These are phyloP conservation scores for Burhinus oedicnemus DNA, from an alignment of 2,113 vertebrate genomes.

Conservation along the genomic window DNA sequence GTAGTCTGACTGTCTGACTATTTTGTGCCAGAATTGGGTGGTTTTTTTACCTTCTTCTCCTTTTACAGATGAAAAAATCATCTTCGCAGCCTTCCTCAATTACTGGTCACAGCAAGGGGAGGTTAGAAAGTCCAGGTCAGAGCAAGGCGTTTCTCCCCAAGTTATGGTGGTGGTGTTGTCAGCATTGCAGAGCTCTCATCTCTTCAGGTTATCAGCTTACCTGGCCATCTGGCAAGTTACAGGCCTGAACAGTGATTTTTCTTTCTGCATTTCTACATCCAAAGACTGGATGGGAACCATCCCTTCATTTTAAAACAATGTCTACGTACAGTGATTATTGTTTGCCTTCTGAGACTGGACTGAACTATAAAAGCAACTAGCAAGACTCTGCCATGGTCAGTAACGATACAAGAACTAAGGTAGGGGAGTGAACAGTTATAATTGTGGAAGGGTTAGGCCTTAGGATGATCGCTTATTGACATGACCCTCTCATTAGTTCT, in stretches of 20 bases:
- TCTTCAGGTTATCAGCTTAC: background rate
- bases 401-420: background rate
- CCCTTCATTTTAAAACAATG: background rate
- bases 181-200: background rate
- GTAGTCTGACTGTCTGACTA: background rate
- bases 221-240: background rate
- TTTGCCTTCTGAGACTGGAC: background rate
- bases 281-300: background rate
- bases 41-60: background rate
- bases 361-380: background rate
- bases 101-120: background rate
- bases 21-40: background rate
- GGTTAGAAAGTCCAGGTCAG: background rate
- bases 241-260: background rate
- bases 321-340: background rate
- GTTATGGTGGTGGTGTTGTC: fast-evolving
- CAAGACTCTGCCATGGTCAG: background rate
- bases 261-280: background rate
- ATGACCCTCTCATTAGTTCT: background rate
- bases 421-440: background rate
- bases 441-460: background rate
- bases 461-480: background rate
- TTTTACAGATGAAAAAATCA: background rate
- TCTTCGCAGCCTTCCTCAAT: background rate
- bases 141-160: background rate